Percentiles rank a stretch among this genome's conserved stretches.
phyloP scores from a whole-genome alignment of 2,888 invertebrate genomes.

The Eutolmus rufibarbis region DNA sequence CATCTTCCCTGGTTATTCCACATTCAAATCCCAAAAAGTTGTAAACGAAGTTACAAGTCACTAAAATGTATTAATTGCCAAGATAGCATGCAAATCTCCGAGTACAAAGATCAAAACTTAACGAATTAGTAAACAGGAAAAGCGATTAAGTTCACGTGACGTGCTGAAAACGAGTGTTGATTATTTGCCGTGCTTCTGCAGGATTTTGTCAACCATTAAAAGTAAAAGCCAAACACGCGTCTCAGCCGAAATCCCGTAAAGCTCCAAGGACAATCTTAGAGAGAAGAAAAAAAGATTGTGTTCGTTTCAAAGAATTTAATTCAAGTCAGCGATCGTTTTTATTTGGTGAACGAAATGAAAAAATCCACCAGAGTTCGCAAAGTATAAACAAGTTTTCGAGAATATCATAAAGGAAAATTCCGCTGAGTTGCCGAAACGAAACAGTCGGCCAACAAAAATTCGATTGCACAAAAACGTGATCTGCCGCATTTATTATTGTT shows the following conservation, averaged over 20 bases:
- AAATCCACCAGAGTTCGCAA: background rate
- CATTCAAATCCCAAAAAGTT: background rate
- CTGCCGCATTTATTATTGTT: slow-evolving; percentile 21
- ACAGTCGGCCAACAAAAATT: slow-evolving; percentile 8
- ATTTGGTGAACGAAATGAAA: background rate
- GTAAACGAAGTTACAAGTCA: background rate
- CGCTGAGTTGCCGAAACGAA: background rate
- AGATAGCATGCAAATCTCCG: background rate
- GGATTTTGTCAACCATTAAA: background rate
- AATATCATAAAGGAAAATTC: slow-evolving; percentile 16
- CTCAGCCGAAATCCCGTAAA: background rate
- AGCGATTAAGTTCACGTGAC: background rate
- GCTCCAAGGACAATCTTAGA: background rate
- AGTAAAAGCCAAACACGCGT: background rate
- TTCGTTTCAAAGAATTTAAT: background rate
- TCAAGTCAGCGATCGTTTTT: background rate
- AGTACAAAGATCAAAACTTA: background rate
- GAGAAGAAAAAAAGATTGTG: background rate
- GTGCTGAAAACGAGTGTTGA: background rate
- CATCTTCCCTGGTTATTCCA: background rate
- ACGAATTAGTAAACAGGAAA: background rate
- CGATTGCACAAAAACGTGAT: slow-evolving; percentile 28
- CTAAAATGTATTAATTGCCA: background rate
- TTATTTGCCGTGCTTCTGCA: background rate
- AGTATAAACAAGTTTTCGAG: slow-evolving; percentile 10